Evolutionary conservation across 1,140 invertebrate species (phyloP).

Genomic region (Chymomyza costata): DNA sequence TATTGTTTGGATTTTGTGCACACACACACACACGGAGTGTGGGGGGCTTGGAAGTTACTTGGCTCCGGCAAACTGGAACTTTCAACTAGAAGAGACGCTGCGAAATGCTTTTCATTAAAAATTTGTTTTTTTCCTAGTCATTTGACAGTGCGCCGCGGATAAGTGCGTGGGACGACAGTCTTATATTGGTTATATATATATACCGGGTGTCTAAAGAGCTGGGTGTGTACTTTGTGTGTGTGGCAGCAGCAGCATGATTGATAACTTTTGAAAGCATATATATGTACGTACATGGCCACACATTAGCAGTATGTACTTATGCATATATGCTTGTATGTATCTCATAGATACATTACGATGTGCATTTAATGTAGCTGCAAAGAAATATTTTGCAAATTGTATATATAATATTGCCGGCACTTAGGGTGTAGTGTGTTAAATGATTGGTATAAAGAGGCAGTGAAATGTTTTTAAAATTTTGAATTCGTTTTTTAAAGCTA

Average conservation of each 20-base stretch:
- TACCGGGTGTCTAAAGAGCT: too few relatives aligned
- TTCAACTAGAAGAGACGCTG: too few relatives aligned
- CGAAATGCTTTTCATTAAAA: conserved; percentile 57
- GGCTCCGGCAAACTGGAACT: background rate
- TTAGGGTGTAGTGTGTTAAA: too few relatives aligned
- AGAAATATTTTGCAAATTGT: too few relatives aligned
- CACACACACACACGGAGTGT: background rate
- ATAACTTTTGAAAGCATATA: conserved; percentile 17
- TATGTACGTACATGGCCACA: background rate
- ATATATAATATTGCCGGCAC: too few relatives aligned
- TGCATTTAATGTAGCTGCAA: background rate
- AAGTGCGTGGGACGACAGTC: too few relatives aligned
- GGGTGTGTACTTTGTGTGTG: conserved; percentile 4
- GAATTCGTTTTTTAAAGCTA: too few relatives aligned
- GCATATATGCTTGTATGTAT: background rate
- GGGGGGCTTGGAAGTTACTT: background rate
- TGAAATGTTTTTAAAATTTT: too few relatives aligned
- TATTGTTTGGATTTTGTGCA: conserved; percentile 49
- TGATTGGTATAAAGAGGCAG: too few relatives aligned
- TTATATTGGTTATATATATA: too few relatives aligned
- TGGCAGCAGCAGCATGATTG: conserved; percentile 16
- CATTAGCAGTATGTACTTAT: background rate
- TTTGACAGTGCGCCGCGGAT: too few relatives aligned
- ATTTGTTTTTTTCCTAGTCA: conserved; percentile 55
- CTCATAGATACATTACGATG: background rate